Evolutionary conservation across 2,888 invertebrate species (phyloP).

Genomic region (Pachliopta kotzebuea): DNA sequence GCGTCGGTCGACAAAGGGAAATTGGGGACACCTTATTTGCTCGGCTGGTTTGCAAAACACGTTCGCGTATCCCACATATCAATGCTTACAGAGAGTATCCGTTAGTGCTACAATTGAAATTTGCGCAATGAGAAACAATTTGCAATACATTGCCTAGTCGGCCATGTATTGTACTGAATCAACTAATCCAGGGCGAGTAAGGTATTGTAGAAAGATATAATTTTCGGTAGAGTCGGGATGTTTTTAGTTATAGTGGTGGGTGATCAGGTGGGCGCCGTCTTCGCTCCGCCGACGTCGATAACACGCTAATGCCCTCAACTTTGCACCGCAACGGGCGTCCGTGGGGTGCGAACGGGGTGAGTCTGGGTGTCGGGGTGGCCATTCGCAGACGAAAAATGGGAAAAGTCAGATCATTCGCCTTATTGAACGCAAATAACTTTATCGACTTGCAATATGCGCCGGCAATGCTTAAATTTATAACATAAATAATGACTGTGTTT

Average conservation of each 20-base stretch:
- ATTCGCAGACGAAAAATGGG: constrained; percentile 71
- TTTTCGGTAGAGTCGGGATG: constrained; percentile 42
- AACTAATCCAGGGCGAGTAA: constrained; percentile 36
- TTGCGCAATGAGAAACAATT: constrained; percentile 23
- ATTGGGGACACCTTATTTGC: constrained; percentile 77
- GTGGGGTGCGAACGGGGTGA: constrained; percentile 41
- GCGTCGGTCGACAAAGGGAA: constrained; percentile 73
- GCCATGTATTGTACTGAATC: background rate
- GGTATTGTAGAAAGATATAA: constrained; percentile 37
- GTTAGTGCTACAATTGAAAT: constrained; percentile 56
- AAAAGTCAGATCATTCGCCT: constrained; percentile 76
- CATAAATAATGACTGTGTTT: constrained; percentile 28
- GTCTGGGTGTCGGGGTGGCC: constrained; percentile 43
- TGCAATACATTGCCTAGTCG: constrained; percentile 46
- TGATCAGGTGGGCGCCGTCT: constrained; percentile 77
- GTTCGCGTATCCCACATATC: constrained; percentile 79
- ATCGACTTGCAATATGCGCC: constrained; percentile 65
- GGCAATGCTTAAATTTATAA: constrained; percentile 34
- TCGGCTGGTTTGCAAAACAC: constrained; percentile 78
- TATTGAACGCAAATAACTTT: constrained; percentile 78
- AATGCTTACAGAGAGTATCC: constrained; percentile 78
- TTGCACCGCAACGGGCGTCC: constrained; percentile 71
- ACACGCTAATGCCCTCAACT: constrained; percentile 81
- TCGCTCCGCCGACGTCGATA: constrained; percentile 75
- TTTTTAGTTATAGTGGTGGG: constrained; percentile 44